Evolutionary conservation across 2,113 vertebrate genomes (phyloP).

Genomic region (Microtus oregoni): DNA sequence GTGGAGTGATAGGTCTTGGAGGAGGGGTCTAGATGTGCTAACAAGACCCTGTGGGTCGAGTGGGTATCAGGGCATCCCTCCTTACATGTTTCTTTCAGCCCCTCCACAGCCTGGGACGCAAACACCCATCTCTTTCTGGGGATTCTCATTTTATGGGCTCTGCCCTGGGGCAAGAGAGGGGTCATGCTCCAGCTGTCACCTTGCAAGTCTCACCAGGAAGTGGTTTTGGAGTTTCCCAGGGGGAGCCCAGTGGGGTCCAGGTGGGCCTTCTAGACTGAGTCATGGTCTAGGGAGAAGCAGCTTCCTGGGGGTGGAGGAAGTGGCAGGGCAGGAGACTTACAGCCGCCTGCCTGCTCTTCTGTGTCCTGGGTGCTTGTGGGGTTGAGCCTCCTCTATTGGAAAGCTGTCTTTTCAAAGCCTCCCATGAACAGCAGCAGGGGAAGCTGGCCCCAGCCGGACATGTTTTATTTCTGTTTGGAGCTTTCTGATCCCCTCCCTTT

Average conservation of each 20-base stretch:
- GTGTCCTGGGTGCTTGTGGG: background rate
- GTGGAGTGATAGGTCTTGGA: background rate
- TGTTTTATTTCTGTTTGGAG: background rate
- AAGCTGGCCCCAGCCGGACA: rapidly evolving
- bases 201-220: background rate
- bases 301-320: background rate
- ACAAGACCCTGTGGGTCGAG: background rate
- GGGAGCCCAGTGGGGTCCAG: background rate
- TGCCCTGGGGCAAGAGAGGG: background rate
- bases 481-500: background rate
- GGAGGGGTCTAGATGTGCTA: background rate
- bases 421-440: too few species aligned
- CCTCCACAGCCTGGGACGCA: background rate
- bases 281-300: background rate
- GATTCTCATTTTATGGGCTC: rapidly evolving
- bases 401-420: too few species aligned
- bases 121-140: background rate
- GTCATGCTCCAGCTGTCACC: rapidly evolving
- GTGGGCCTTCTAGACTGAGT: background rate
- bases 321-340: background rate
- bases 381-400: too few species aligned
- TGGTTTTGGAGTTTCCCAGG: background rate
- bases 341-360: background rate
- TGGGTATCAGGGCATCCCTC: background rate
- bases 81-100: background rate